Conservation (phyloP, 2,113 vertebrate species). For the Manacus vitellinus region DNA sequence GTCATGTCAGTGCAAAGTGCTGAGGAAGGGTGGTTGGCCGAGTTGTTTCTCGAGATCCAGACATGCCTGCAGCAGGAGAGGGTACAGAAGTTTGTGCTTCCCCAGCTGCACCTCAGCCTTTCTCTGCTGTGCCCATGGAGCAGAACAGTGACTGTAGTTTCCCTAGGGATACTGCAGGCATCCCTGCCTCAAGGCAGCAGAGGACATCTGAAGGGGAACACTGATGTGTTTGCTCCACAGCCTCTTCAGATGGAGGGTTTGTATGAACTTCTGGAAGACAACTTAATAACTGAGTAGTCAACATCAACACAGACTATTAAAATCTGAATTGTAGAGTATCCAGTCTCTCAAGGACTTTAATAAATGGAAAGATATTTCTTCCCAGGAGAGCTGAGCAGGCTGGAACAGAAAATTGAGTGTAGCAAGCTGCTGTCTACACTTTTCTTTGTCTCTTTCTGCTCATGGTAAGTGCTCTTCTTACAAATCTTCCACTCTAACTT, state of each 20-base stretch:
- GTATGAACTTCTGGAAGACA: slow-evolving; percentile 40
- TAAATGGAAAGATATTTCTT: slow-evolving; percentile 11
- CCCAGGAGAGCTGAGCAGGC: slow-evolving; percentile 1
- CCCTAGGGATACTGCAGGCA: background rate
- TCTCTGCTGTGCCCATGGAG: background rate
- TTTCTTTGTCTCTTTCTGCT: background rate
- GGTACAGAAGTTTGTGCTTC: background rate
- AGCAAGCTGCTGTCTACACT: background rate
- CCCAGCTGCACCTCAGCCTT: background rate
- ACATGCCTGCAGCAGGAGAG: background rate
- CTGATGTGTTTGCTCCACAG: background rate
- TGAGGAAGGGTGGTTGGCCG: background rate
- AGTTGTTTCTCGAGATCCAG: background rate
- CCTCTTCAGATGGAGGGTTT: background rate
- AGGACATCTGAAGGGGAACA: background rate
- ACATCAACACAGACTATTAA: background rate
- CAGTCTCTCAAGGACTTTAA: slow-evolving; percentile 12
- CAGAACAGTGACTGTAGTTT: background rate
- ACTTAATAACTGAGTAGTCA: slow-evolving; percentile 50
- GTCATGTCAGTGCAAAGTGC: background rate
- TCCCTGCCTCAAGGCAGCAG: background rate
- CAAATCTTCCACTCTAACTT: background rate
- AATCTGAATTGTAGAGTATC: slow-evolving; percentile 40
- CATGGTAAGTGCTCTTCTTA: background rate
- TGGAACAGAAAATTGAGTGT: slow-evolving; percentile 5